Evolutionary conservation across 2,797 vertebrate genomes (phyloP).

Genomic region (Hydrophis major): DNA sequence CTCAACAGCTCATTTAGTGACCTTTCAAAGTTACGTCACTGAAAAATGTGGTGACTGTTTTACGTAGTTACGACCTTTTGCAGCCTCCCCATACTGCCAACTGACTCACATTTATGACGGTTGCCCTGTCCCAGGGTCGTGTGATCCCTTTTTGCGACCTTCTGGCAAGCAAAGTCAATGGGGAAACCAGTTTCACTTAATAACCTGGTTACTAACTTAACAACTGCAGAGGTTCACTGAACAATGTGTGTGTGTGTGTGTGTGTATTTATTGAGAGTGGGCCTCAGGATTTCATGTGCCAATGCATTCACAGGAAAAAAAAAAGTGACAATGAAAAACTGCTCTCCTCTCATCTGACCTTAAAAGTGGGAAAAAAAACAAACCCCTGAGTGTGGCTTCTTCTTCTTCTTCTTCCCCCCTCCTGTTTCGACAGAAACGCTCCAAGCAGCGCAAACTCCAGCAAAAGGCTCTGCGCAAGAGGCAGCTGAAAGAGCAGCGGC

Average conservation of each 20-base stretch:
- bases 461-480: conserved; percentile 95
- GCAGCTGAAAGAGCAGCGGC: conserved; percentile 96
- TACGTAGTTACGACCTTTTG: no score
- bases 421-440: conserved; percentile 85
- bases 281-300: neutral
- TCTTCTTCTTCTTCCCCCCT: conserved; percentile 28
- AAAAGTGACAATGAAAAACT: neutral
- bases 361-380: neutral
- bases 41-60: neutral
- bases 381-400: neutral
- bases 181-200: neutral
- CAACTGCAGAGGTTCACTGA: neutral
- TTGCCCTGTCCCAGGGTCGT: no score
- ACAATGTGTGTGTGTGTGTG: no score
- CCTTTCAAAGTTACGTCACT: neutral
- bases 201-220: neutral
- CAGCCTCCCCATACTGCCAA: no score
- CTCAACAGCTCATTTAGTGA: neutral
- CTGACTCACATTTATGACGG: no score
- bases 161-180: no score
- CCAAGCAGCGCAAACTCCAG: conserved; percentile 95
- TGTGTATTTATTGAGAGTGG: no score
- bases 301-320: neutral
- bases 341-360: neutral
- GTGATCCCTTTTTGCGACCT: no score